These are phyloP conservation scores for Biston stratarius DNA, from an alignment of 2,888 invertebrate genomes.

Conservation along the genomic window DNA sequence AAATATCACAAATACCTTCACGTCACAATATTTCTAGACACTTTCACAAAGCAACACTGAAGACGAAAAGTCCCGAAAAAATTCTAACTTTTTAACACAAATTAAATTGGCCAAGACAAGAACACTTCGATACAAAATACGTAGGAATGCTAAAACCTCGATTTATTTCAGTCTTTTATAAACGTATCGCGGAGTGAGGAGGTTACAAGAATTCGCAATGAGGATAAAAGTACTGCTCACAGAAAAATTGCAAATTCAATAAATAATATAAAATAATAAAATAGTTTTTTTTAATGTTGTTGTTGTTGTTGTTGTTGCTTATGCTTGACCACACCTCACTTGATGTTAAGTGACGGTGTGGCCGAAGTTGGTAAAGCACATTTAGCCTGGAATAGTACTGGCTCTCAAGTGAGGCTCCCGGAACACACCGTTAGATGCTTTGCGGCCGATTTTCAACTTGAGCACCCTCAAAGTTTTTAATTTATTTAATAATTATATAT, in stretches of 20 bases:
- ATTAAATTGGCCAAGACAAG: conserved; percentile 8
- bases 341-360: no score
- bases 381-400: no score
- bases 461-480: no score
- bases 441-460: no score
- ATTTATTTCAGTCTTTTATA: conserved; percentile 75
- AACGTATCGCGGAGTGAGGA: conserved; percentile 54
- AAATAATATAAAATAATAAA: neutral
- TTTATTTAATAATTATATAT: no score
- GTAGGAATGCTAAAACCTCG: conserved; percentile 67
- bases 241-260: conserved; percentile 49
- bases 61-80: neutral
- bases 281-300: no score
- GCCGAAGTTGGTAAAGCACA: no score
- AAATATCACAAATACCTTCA: conserved; percentile 1
- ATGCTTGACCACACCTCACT: no score
- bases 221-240: conserved; percentile 65
- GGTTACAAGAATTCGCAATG: conserved; percentile 70
- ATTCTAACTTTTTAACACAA: neutral
- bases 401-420: no score
- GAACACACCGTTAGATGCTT: no score
- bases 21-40: conserved; percentile 17
- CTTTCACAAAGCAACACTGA: conserved; percentile 13
- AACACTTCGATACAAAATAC: conserved; percentile 50
- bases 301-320: no score